phyloP scores from a whole-genome alignment of 2,113 vertebrate genomes.

The Tretioscincus oriximinensis region DNA sequence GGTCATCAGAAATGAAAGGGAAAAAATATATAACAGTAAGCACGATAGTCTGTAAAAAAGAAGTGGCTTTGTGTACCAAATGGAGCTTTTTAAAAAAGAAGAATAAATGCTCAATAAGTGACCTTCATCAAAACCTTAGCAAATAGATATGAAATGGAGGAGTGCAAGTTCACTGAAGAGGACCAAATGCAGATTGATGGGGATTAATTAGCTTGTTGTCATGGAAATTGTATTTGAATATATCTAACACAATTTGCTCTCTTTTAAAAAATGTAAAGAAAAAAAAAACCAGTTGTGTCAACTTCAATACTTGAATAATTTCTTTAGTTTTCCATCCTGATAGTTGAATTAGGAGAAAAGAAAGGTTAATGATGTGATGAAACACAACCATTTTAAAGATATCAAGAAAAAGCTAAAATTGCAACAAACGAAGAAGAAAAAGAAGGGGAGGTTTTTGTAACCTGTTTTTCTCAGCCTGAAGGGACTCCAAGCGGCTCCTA shows the following conservation, averaged over 20 bases:
- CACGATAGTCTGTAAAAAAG: background rate
- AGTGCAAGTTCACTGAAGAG: slow-evolving; percentile 54
- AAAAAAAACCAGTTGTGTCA: slow-evolving; percentile 35
- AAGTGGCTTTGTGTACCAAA: slow-evolving; percentile 35
- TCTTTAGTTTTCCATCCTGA: background rate
- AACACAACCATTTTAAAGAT: background rate
- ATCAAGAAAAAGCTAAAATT: background rate
- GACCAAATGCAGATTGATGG: slow-evolving; percentile 57
- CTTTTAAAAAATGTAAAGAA: slow-evolving; percentile 43
- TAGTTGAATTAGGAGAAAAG: background rate
- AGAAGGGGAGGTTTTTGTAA: too few relatives aligned
- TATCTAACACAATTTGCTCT: slow-evolving; percentile 62
- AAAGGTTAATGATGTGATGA: background rate
- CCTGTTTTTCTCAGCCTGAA: too few relatives aligned
- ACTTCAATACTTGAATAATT: slow-evolving; percentile 20
- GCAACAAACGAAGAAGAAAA: background rate
- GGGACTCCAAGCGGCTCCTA: too few relatives aligned
- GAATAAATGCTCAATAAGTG: slow-evolving; percentile 36
- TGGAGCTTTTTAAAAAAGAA: slow-evolving; percentile 13
- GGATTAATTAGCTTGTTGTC: slow-evolving; percentile 68
- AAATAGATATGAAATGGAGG: slow-evolving; percentile 40
- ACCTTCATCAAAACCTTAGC: slow-evolving; percentile 52
- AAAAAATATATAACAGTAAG: background rate
- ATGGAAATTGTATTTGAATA: slow-evolving; percentile 65
- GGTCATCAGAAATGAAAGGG: background rate